Evolutionary conservation across 2,113 vertebrate species (phyloP), one percentile per base, ranked within the genome.

Genomic region (Takifugu bimaculatus): DNA sequence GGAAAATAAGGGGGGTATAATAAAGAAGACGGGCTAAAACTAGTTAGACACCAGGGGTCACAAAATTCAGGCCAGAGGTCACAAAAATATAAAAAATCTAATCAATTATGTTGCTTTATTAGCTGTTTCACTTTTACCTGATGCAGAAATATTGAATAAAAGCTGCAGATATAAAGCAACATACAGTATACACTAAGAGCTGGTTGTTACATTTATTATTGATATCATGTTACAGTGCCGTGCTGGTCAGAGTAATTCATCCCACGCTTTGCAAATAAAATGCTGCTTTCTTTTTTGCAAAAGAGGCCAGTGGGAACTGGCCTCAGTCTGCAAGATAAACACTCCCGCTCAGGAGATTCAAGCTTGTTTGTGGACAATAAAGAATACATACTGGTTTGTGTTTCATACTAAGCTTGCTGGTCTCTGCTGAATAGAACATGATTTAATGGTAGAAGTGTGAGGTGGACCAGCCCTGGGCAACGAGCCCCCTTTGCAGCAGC

Each of bases 401-500:
- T 72, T 79, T 52, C 57, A 68, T 5, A 2, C 51, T 47, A 54
- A 52, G 6, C 26, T 26, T 5, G 11, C 61, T 49, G 58, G 75
- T 74, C 71, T 85, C 64, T 29, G 11, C 28, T 70, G 75, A 82
- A 70, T 72, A 60, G 60, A 70, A 45, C 53, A 57, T 64, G 50
- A 80, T 82, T 77, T 74, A 77, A 74, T 60, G 44, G 55, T 32
- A 54, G 73, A 71, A 73, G 75, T 56, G 74, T 63, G 61, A 78
- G 70, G 82, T 74, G 77, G 75, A 80, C 73, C 74, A 57, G 79
- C 81, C 78, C 52, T 32, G 72, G 80, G 83, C 73, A 50, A 70
- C 68, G 25, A 70, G 44, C 58, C 77, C 70, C 72, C 56, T 70
- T 58, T 27, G 0, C 83, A 80, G 79, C 88, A 89, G 82, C 83